Conservation (phyloP, 2,888 invertebrate species). For the Rhagophthalmus giganteus region DNA sequence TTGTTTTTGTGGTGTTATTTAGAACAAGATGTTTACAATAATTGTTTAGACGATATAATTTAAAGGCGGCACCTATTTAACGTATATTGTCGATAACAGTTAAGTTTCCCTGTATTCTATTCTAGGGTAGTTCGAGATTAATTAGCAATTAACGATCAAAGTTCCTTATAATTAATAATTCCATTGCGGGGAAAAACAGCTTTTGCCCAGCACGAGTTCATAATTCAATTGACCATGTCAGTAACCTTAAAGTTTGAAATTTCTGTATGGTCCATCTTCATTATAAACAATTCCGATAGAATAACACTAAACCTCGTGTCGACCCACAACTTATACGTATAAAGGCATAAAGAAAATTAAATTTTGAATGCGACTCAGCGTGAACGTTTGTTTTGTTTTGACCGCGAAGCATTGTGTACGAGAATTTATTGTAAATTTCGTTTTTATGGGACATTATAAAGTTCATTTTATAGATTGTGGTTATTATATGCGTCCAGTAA, state of each 20-base stretch:
- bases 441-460: slow-evolving; percentile 23
- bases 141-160: no score
- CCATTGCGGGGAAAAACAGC: background rate
- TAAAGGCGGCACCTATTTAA: no score
- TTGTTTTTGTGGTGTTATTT: no score
- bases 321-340: slow-evolving; percentile 30
- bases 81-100: no score
- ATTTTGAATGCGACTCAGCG: slow-evolving; percentile 33
- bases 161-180: no score
- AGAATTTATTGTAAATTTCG: slow-evolving; percentile 29
- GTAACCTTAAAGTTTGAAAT: slow-evolving; percentile 15
- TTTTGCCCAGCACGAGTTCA: slow-evolving; percentile 1
- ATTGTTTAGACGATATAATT: no score
- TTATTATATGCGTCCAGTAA: slow-evolving; percentile 7
- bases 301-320: slow-evolving; percentile 30
- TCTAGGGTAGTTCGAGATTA: no score
- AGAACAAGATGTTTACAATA: no score
- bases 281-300: slow-evolving; percentile 20
- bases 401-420: slow-evolving; percentile 25
- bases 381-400: slow-evolving; percentile 34
- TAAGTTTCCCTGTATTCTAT: no score
- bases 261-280: slow-evolving; percentile 23
- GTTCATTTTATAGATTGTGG: slow-evolving; percentile 15
- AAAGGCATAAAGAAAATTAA: slow-evolving; percentile 33
- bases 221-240: slow-evolving; percentile 19